Evolutionary conservation across 2,888 invertebrate genomes (phyloP).

Genomic region (Lepidochitona cinerea): DNA sequence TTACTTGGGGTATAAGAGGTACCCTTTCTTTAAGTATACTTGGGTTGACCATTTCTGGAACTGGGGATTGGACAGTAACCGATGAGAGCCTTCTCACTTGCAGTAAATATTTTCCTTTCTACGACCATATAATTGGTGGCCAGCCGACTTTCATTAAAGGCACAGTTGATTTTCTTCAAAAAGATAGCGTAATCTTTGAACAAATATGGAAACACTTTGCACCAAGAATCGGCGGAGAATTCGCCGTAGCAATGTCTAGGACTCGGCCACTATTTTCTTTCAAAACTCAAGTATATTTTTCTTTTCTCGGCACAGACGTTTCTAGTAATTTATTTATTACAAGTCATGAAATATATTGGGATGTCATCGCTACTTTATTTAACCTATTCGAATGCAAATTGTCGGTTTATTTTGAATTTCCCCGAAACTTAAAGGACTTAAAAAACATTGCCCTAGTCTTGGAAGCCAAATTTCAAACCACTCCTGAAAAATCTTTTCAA

Average conservation of each 20-base stretch:
- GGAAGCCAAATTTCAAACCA: background rate
- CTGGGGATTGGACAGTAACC: background rate
- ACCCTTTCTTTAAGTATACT: background rate
- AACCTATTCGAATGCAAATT: too few relatives aligned
- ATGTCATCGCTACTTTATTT: background rate
- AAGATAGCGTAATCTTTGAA: background rate
- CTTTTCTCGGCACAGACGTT: background rate
- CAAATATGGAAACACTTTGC: background rate
- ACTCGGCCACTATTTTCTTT: background rate
- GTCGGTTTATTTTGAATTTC: too few relatives aligned
- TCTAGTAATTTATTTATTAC: background rate
- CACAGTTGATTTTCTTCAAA: background rate
- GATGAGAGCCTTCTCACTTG: background rate
- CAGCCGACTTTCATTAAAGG: background rate
- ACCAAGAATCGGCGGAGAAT: background rate
- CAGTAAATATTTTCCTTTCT: background rate
- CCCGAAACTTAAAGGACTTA: background rate
- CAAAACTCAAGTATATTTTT: background rate
- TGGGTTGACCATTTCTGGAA: background rate
- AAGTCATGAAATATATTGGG: background rate
- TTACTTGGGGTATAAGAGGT: background rate
- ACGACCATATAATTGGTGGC: background rate
- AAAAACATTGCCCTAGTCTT: background rate
- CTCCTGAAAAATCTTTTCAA: background rate
- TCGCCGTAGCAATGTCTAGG: background rate